Conservation (phyloP, 2,888 invertebrate species). For the Rutpela maculata region DNA sequence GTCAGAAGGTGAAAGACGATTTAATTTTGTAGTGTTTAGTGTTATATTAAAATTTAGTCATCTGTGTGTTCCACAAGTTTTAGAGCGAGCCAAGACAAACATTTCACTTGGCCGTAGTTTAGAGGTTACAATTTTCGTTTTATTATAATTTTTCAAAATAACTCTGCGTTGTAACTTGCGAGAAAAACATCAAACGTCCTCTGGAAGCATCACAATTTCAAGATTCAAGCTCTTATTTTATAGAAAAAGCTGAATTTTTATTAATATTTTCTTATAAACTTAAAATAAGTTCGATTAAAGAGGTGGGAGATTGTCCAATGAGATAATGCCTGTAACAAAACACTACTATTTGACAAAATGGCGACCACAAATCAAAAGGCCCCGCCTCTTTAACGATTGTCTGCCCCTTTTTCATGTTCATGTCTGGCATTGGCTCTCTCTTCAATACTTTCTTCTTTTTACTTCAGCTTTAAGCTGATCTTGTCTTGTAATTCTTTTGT, state of each 20-base stretch:
- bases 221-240: background rate
- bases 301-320: constrained; percentile 75
- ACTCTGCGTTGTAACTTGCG: background rate
- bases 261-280: constrained; percentile 36
- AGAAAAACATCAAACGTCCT: background rate
- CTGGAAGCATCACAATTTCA: background rate
- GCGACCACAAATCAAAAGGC: constrained; percentile 75
- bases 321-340: constrained; percentile 75
- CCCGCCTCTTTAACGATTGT: constrained; percentile 74
- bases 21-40: constrained; percentile 62
- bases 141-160: background rate
- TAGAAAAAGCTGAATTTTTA: background rate
- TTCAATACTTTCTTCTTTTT: constrained; percentile 70
- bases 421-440: constrained; percentile 73
- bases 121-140: background rate
- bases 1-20: constrained; percentile 62
- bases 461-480: constrained; percentile 68
- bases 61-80: constrained; percentile 49
- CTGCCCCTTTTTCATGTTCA: constrained; percentile 74
- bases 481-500: constrained; percentile 70
- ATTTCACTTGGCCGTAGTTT: constrained; percentile 35
- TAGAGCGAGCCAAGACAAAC: constrained; percentile 37
- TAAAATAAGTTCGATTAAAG: constrained; percentile 43
- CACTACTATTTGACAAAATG: constrained; percentile 76
- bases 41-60: constrained; percentile 56